Evolutionary conservation across 1,140 invertebrate species (phyloP).

Genomic region (Drosophila sturtevanti): DNA sequence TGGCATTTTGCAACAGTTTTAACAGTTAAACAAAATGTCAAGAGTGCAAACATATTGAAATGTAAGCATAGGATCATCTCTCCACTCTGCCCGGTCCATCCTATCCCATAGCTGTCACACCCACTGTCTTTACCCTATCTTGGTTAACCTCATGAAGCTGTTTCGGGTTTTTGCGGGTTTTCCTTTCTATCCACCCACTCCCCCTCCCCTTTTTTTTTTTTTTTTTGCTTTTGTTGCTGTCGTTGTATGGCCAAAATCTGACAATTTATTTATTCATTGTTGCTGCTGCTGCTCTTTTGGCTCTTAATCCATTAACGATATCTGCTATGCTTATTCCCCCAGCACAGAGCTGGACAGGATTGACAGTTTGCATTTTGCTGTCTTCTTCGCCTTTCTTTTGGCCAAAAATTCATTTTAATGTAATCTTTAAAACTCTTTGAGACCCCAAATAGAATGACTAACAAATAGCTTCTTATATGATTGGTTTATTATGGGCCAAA

Average conservation of each 20-base stretch:
- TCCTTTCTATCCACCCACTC: background rate
- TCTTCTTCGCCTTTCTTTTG: conserved; percentile 5
- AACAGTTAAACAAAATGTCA: conserved; percentile 65
- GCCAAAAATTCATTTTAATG: conserved; percentile 19
- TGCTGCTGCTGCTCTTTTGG: conserved; percentile 1
- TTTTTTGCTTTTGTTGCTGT: conserved; percentile 11
- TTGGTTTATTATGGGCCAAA: background rate
- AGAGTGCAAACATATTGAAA: conserved; percentile 69
- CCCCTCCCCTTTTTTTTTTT: conserved; percentile 43
- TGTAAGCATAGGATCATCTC: conserved; percentile 50
- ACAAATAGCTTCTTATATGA: background rate
- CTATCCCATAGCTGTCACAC: conserved; percentile 13
- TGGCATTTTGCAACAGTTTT: conserved; percentile 70
- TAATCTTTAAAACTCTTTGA: conserved; percentile 8
- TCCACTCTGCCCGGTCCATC: background rate
- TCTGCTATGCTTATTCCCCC: conserved; percentile 20
- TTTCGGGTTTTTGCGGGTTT: conserved; percentile 29
- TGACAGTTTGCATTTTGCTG: conserved; percentile 8
- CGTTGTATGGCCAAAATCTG: conserved; percentile 38
- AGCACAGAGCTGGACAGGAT: conserved; percentile 10
- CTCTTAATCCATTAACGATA: conserved; percentile 73
- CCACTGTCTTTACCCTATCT: conserved; percentile 2
- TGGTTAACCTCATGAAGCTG: conserved; percentile 42
- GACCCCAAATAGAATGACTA: background rate
- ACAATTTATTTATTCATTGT: conserved; percentile 25